Conservation (phyloP, 2,797 vertebrate species). For the Acrocephalus scirpaceus region DNA sequence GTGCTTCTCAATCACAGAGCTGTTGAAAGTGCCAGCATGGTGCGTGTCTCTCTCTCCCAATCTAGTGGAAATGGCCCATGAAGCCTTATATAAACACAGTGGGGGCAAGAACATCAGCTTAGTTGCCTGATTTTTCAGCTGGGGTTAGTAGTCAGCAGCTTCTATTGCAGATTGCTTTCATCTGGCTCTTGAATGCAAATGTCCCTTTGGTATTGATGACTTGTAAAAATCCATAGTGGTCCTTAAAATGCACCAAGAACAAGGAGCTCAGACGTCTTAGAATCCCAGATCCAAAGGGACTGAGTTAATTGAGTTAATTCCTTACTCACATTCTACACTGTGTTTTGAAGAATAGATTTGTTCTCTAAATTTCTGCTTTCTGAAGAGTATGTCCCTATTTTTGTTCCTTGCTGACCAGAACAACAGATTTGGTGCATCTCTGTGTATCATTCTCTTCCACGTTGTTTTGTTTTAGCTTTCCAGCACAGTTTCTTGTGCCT, state of each 20-base stretch:
- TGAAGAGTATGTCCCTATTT: neutral
- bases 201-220: neutral
- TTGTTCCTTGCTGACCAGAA: neutral
- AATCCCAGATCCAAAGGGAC: neutral
- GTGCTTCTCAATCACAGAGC: neutral
- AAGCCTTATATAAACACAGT: neutral
- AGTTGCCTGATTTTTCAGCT: neutral
- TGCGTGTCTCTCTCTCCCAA: neutral
- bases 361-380: neutral
- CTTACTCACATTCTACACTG: neutral
- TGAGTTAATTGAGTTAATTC: accelerated
- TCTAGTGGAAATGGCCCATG: neutral
- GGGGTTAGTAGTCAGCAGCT: neutral
- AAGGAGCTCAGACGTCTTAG: neutral
- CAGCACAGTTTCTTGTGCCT: neutral
- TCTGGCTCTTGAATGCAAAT: neutral
- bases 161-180: neutral
- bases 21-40: neutral
- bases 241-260: neutral
- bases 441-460: neutral
- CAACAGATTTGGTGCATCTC: neutral
- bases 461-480: neutral
- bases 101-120: neutral
- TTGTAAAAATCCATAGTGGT: neutral
- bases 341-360: neutral